Evolutionary conservation across 2,888 invertebrate genomes (phyloP).

Genomic region (Metellina segmentata): DNA sequence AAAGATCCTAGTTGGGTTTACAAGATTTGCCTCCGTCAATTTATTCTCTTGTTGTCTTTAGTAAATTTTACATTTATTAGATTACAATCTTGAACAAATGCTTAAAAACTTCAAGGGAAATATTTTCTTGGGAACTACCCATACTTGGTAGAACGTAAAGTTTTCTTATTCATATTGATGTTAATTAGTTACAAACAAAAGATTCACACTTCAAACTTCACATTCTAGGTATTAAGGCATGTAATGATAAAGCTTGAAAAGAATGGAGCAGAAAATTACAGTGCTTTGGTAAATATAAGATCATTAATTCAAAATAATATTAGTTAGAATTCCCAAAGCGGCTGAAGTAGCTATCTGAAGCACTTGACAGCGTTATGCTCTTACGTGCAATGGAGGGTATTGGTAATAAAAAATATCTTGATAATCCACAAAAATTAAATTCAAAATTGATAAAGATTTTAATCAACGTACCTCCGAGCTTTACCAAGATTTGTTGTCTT

Average conservation of each 20-base stretch:
- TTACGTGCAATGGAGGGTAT: no score
- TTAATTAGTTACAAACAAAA: background rate
- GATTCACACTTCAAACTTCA: background rate
- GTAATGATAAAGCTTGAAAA: background rate
- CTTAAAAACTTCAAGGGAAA: no score
- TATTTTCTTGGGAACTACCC: no score
- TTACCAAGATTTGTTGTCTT: conserved; percentile 90
- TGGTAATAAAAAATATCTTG: background rate
- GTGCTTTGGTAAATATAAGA: background rate
- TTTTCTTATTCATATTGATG: background rate
- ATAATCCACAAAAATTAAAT: conserved; percentile 81
- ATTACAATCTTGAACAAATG: no score
- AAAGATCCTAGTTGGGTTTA: no score
- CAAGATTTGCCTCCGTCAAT: no score
- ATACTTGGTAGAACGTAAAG: background rate
- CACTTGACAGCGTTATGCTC: no score
- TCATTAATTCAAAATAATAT: background rate
- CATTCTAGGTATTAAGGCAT: background rate
- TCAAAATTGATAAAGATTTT: no score
- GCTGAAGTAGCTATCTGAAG: no score
- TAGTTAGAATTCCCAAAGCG: background rate
- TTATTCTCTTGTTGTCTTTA: no score
- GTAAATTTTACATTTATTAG: no score
- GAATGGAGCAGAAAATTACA: background rate
- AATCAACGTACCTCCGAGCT: conserved; percentile 85